Evolutionary conservation across 1,140 invertebrate genomes (phyloP), one percentile per base, ranked within the genome.

Genomic region (Thereuonema tuberculata): DNA sequence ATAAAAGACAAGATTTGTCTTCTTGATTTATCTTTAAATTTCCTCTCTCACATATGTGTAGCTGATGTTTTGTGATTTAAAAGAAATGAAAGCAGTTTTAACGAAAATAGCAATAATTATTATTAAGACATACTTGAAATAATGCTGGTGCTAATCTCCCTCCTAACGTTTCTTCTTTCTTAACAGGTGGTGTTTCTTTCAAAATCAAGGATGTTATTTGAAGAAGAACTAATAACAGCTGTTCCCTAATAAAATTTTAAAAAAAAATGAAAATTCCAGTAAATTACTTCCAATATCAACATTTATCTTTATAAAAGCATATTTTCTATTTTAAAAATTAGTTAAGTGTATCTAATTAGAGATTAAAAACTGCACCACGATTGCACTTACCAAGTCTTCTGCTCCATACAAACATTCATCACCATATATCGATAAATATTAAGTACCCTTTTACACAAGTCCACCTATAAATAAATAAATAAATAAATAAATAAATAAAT

Each of bases 361-460:
- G 17, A 37, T 37, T 37, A 9, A 37, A 37, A 37, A 37, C 17
- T 37, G 5, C 31, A 5, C 17, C 5, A 37, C 5, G 17, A 37
- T 17, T 5, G 31, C 31, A 64, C 65, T 77, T 79, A 91, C 93
- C 93, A 98, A 21, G 93, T 94, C 65, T 81, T 81, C 63, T 84
- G 84, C 69, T 96, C 90, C 83, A 97, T 87, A 62, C 85, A 80
- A 0, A 90, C 86, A 72, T 97, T 93, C 91, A 96, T 96, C 25
- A 97, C 93, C 81, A 97, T 92, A 67, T 91, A 94, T 61, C 93
- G 78, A 78, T 97, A 98, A 64, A 97, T 93, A 73, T 96, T 98
- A 25, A 98, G 77, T 54, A 98, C 91, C 66, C 91, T 80, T 76
- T 97, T 97, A 74, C 93, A 97, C 62, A 93, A 85, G 74, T 98